Evolutionary conservation across 2,888 invertebrate species (phyloP).

Genomic region (Tribolium freemani): DNA sequence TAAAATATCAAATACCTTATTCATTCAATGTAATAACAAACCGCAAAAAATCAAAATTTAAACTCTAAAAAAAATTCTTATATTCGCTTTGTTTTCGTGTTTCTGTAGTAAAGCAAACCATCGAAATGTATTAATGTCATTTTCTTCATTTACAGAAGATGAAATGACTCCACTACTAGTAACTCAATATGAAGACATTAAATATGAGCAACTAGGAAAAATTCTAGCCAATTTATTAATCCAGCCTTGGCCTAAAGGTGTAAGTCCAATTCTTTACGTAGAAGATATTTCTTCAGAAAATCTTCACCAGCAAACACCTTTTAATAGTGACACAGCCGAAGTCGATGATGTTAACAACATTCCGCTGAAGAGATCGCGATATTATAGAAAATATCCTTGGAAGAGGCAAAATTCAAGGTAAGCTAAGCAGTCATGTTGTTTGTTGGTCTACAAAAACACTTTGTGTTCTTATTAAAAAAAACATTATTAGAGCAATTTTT

Average conservation of each 20-base stretch:
- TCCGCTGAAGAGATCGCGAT: conserved; percentile 70
- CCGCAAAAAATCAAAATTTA: no score
- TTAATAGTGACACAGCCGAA: conserved; percentile 24
- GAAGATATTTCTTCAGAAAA: conserved; percentile 52
- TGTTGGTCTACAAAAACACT: no score
- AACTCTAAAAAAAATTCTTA: no score
- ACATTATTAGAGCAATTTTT: no score
- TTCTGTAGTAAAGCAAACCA: background rate
- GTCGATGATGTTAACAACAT: conserved; percentile 26
- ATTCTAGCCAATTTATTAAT: conserved; percentile 54
- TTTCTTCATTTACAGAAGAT: conserved; percentile 19
- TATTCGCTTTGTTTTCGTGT: no score
- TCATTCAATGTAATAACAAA: no score
- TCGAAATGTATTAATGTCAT: background rate
- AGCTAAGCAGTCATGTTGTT: conserved; percentile 1
- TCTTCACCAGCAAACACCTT: conserved; percentile 8
- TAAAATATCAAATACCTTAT: no score
- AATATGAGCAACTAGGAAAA: conserved; percentile 48
- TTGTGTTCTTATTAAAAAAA: no score
- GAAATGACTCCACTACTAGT: background rate
- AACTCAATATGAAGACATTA: conserved; percentile 43
- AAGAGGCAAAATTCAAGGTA: conserved; percentile 71
- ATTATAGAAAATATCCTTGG: conserved; percentile 76
- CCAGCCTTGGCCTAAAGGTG: conserved; percentile 61
- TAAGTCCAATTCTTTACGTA: conserved; percentile 64